Percentiles rank a stretch among this genome's conserved stretches.
Conservation (phyloP, 2,888 invertebrate genomes). For the Elmis aenea region DNA sequence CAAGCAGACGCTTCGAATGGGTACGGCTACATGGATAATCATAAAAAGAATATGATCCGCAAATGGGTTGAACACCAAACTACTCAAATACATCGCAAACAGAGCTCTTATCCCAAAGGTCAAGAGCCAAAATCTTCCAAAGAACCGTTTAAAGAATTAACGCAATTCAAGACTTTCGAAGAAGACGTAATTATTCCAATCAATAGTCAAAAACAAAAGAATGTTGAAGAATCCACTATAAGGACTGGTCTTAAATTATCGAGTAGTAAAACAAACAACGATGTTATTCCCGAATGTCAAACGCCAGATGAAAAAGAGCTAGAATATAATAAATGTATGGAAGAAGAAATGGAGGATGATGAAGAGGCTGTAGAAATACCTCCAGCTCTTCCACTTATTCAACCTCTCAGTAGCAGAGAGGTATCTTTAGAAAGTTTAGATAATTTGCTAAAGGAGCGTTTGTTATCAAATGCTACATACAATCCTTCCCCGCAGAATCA, state of each 20-base stretch:
- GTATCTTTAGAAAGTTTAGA: slow-evolving; percentile 80
- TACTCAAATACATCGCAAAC: slow-evolving; percentile 69
- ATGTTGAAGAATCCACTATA: slow-evolving; percentile 57
- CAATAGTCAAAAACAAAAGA: slow-evolving; percentile 52
- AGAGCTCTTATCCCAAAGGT: slow-evolving; percentile 48
- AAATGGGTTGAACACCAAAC: slow-evolving; percentile 93
- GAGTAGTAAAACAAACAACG: slow-evolving; percentile 24
- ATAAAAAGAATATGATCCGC: slow-evolving; percentile 88
- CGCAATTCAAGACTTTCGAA: slow-evolving; percentile 59
- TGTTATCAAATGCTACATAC: slow-evolving; percentile 47
- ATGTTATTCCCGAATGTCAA: slow-evolving; percentile 40
- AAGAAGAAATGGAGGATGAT: slow-evolving; percentile 68
- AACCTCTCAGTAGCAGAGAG: slow-evolving; percentile 73
- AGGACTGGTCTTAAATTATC: slow-evolving; percentile 56
- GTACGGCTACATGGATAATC: slow-evolving; percentile 88
- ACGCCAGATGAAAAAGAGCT: slow-evolving; percentile 34
- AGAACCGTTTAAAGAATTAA: slow-evolving; percentile 54
- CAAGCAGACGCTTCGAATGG: slow-evolving; percentile 56
- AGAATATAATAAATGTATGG: slow-evolving; percentile 32
- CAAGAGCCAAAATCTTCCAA: slow-evolving; percentile 40
- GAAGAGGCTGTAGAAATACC: slow-evolving; percentile 75
- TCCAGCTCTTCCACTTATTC: slow-evolving; percentile 74
- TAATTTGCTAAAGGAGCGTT: slow-evolving; percentile 67
- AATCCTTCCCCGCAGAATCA: slow-evolving; percentile 25
- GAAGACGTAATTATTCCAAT: slow-evolving; percentile 48